Conservation (phyloP, 2,797 vertebrate genomes). For the Lateolabrax maculatus region DNA sequence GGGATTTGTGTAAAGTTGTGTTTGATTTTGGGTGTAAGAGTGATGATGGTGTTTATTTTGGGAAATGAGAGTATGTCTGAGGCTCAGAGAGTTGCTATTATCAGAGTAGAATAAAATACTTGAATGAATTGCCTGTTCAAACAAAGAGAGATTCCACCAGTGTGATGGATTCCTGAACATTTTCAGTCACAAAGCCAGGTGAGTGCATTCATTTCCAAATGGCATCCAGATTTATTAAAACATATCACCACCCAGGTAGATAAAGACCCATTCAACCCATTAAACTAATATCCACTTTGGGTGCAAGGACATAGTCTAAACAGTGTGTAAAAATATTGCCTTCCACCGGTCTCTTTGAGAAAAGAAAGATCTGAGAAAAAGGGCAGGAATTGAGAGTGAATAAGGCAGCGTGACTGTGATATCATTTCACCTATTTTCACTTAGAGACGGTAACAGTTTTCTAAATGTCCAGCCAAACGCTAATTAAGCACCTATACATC, state of each 20-base stretch:
- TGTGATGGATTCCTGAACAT: slow-evolving; percentile 38
- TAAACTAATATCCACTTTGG: background rate
- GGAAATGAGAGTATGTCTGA: slow-evolving; percentile 57
- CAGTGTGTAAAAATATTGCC: background rate
- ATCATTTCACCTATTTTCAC: background rate
- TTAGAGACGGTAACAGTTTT: background rate
- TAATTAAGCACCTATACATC: background rate
- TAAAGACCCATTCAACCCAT: slow-evolving; percentile 21
- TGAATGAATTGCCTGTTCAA: slow-evolving; percentile 52
- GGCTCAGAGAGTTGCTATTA: slow-evolving; percentile 62
- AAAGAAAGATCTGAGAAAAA: background rate
- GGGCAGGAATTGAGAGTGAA: background rate
- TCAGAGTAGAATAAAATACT: slow-evolving; percentile 62
- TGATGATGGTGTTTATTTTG: slow-evolving; percentile 70
- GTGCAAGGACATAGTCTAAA: background rate
- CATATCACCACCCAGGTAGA: slow-evolving; percentile 33
- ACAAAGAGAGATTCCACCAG: slow-evolving; percentile 50
- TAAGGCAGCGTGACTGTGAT: background rate
- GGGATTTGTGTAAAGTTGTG: slow-evolving; percentile 68
- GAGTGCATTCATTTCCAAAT: slow-evolving; percentile 34
- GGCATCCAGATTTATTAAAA: slow-evolving; percentile 43
- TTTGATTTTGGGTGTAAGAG: slow-evolving; percentile 61
- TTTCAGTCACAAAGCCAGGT: slow-evolving; percentile 29
- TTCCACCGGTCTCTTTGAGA: background rate
- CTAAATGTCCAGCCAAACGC: background rate